These are phyloP conservation scores for Deladenus siricidicola DNA, from an alignment of 2,888 invertebrate species.

Conservation along the genomic window DNA sequence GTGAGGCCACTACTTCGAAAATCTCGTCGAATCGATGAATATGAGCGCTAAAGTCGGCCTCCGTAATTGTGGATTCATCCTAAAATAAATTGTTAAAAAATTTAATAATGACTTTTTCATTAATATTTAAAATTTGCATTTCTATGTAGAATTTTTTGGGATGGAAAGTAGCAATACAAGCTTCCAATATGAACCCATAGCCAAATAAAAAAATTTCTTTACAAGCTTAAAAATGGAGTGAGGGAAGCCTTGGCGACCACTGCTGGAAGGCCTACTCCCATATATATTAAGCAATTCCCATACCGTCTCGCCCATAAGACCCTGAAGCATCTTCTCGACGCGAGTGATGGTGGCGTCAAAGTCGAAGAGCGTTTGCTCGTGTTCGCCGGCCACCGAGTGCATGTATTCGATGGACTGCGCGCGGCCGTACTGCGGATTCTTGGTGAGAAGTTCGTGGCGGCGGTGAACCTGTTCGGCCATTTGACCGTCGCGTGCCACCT, in stretches of 20 bases:
- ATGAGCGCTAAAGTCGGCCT: conserved; percentile 14
- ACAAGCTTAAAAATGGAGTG: too few species aligned
- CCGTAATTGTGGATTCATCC: not conserved
- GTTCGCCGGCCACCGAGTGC: conserved; percentile 10
- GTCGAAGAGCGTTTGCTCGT: not conserved
- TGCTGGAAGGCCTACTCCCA: too few species aligned
- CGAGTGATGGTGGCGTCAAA: not conserved
- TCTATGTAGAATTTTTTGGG: not conserved
- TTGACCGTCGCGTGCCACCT: conserved; percentile 7
- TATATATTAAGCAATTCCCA: too few species aligned
- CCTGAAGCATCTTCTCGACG: not conserved
- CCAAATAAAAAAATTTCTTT: too few species aligned
- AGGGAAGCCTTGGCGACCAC: too few species aligned
- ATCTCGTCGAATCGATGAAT: conserved; percentile 23
- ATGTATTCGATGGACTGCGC: conserved; percentile 16
- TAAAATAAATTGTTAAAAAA: too few species aligned
- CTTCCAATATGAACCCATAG: too few species aligned
- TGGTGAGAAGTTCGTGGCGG: conserved; percentile 8
- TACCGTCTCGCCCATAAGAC: too few species aligned
- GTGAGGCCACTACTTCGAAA: conserved; percentile 15
- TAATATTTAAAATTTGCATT: not conserved
- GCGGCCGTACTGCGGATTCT: conserved; percentile 14
- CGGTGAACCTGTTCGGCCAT: conserved; percentile 14
- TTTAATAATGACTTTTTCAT: not conserved
- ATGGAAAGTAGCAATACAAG: not conserved